Evolutionary conservation across 2,797 vertebrate species (phyloP).

Genomic region (Anas flavirostris): DNA sequence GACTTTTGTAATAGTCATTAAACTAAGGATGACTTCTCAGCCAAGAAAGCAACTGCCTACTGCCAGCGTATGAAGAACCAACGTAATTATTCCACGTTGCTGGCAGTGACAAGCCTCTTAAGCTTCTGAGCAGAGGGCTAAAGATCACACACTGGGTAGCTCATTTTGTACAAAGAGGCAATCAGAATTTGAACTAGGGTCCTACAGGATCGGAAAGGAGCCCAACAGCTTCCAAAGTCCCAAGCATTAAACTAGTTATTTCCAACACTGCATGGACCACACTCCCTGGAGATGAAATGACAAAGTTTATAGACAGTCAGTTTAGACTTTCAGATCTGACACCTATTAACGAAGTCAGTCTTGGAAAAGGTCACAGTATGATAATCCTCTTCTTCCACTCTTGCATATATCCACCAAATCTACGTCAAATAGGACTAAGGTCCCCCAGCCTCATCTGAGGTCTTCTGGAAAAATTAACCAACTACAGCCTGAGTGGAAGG

Average conservation of each 20-base stretch:
- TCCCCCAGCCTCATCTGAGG: not conserved
- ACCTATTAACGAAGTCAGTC: not conserved
- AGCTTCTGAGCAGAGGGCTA: not conserved
- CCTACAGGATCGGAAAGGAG: not conserved
- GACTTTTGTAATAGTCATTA: not conserved
- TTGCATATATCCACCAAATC: not conserved
- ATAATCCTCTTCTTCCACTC: not conserved
- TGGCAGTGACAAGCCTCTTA: not conserved
- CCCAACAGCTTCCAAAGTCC: not conserved
- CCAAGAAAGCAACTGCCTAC: not conserved
- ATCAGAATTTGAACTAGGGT: not conserved
- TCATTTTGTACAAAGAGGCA: not conserved
- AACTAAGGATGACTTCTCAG: not conserved
- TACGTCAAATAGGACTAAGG: not conserved
- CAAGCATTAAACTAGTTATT: not conserved
- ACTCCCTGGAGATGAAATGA: not conserved
- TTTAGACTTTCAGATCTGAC: not conserved
- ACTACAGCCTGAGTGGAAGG: not conserved
- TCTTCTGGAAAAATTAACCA: not conserved
- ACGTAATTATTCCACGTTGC: not conserved
- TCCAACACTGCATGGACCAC: not conserved
- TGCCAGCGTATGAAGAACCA: not conserved
- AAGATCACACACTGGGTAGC: not conserved
- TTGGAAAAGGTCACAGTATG: not conserved
- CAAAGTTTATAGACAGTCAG: not conserved